Conservation (phyloP, 2,797 vertebrate species). For the Rhincodon typus region DNA sequence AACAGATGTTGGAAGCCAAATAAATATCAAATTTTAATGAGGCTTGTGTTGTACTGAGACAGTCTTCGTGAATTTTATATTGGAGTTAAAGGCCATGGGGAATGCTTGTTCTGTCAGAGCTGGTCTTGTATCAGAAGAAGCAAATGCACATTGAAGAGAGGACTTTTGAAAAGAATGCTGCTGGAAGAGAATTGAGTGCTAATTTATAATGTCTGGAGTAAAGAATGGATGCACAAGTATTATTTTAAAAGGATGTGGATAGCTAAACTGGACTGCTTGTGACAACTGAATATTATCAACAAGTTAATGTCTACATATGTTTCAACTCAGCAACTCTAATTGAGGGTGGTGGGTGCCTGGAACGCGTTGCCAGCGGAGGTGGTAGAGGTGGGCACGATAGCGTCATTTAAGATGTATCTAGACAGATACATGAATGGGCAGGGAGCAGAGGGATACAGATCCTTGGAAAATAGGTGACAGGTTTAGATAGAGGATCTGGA, state of each 20-base stretch:
- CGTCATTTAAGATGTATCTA: too few species aligned
- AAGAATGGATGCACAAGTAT: neutral
- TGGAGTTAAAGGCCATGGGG: neutral
- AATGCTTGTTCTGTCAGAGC: neutral
- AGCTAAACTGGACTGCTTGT: neutral
- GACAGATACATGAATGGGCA: too few species aligned
- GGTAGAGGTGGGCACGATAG: too few species aligned
- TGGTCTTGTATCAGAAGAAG: neutral
- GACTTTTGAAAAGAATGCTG: neutral
- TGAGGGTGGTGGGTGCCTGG: too few species aligned
- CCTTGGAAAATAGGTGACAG: too few species aligned
- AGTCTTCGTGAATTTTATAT: neutral
- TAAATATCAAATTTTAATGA: neutral
- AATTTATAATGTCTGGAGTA: too few species aligned
- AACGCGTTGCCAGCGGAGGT: too few species aligned
- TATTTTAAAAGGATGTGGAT: neutral
- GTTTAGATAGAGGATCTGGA: too few species aligned
- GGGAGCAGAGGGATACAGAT: too few species aligned
- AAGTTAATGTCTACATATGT: slow-evolving; percentile 39
- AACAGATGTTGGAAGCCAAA: neutral
- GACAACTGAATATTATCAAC: neutral
- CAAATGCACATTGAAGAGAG: neutral
- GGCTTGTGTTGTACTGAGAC: neutral
- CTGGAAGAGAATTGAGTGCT: neutral
- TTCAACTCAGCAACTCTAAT: neutral